Conservation (phyloP, 2,113 vertebrate species). For the Lophochroa leadbeateri region DNA sequence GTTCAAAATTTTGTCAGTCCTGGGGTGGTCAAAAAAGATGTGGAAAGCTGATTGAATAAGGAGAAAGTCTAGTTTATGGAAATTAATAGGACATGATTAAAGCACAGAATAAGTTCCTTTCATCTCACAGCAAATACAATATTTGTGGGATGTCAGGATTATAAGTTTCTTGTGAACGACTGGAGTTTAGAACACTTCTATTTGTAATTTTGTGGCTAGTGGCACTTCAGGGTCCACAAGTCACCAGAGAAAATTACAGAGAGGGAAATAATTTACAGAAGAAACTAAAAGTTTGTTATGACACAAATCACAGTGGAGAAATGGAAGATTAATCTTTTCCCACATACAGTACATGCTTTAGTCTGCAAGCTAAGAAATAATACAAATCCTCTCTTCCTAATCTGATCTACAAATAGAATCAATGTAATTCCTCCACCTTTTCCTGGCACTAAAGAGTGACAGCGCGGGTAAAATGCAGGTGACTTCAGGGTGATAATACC, state of each 20-base stretch:
- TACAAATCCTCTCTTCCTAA: neutral
- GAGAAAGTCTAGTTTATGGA: neutral
- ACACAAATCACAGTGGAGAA: neutral
- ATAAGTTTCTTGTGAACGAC: neutral
- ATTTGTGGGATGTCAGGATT: neutral
- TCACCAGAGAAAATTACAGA: conserved; percentile 10
- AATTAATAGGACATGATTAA: conserved; percentile 14
- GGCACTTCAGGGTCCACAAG: neutral
- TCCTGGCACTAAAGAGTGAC: neutral
- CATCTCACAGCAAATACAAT: neutral
- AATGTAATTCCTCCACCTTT: neutral
- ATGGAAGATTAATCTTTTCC: neutral
- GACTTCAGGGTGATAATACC: neutral
- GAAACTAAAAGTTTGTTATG: conserved; percentile 7
- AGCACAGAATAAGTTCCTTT: conserved; percentile 22
- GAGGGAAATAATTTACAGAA: neutral
- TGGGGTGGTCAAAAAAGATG: neutral
- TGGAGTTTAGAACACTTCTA: conserved; percentile 7
- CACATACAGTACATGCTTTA: neutral
- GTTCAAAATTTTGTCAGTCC: neutral
- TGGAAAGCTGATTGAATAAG: neutral
- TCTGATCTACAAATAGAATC: neutral
- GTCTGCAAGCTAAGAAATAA: neutral
- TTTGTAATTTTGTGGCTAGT: neutral
- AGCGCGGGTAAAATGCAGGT: neutral